These are phyloP conservation scores for Agriopis leucophaearia DNA, from an alignment of 2,888 invertebrate species.

Conservation along the genomic window DNA sequence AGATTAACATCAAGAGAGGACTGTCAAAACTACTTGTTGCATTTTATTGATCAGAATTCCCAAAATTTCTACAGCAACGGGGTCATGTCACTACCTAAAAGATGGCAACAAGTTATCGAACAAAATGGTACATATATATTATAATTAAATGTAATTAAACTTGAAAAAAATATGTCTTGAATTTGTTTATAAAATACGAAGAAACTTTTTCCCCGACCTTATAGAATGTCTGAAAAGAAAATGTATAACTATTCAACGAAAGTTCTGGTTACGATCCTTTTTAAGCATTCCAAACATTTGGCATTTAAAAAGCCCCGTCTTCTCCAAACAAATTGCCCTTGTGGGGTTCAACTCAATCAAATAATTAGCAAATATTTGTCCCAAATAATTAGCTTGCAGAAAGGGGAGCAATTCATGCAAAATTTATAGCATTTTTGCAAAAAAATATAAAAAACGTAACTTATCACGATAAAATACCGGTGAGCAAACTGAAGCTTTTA, in stretches of 20 bases:
- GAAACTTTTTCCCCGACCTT: too few species aligned
- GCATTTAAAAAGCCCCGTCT: conserved; percentile 25
- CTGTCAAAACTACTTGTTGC: too few species aligned
- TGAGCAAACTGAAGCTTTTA: too few species aligned
- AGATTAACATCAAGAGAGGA: too few species aligned
- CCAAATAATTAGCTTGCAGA: conserved; percentile 63
- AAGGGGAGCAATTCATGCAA: conserved; percentile 51
- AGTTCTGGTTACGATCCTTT: conserved; percentile 7
- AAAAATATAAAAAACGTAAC: neutral
- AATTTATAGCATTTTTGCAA: conserved; percentile 41
- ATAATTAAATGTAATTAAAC: too few species aligned
- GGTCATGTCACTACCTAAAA: too few species aligned
- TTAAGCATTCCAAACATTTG: conserved; percentile 21
- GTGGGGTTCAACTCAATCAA: conserved; percentile 58
- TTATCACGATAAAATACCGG: neutral
- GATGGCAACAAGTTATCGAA: too few species aligned
- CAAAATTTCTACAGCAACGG: too few species aligned
- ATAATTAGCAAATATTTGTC: conserved; percentile 74
- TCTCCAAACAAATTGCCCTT: conserved; percentile 29
- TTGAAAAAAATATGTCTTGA: too few species aligned
- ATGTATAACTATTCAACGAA: neutral
- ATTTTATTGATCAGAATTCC: too few species aligned
- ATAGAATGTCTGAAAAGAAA: neutral
- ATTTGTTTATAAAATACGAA: too few species aligned
- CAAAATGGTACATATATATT: too few species aligned